Percentiles rank a stretch among this genome's conserved stretches.
These are phyloP conservation scores for Otolemur crassicaudatus DNA, from an alignment of 2,797 vertebrate genomes.

Conservation along the genomic window DNA sequence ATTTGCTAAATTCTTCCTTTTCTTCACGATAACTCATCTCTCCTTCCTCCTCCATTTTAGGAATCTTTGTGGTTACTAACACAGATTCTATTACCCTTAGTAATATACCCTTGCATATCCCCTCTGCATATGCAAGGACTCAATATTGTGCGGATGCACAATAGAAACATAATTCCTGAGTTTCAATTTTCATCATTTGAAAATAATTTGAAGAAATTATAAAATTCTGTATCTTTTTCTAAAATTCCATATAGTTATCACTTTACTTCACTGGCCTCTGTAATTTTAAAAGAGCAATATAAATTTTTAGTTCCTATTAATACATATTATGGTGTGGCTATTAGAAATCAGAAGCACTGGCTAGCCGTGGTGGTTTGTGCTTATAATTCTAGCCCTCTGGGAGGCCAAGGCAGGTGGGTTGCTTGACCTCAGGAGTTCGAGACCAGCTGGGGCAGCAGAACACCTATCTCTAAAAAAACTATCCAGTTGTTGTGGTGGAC, in stretches of 20 bases:
- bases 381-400: too few relatives aligned
- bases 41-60: not conserved
- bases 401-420: too few relatives aligned
- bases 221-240: not conserved
- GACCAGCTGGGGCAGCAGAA: too few relatives aligned
- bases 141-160: not conserved
- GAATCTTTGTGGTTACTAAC: not conserved
- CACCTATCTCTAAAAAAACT: too few relatives aligned
- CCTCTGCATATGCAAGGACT: not conserved
- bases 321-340: not conserved
- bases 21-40: not conserved
- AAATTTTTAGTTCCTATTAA: not conserved
- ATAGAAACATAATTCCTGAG: not conserved
- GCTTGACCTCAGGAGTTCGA: too few relatives aligned
- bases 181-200: constrained; percentile 37
- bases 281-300: not conserved
- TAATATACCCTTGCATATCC: not conserved
- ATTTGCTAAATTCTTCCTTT: not conserved
- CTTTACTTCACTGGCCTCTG: not conserved
- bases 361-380: too few relatives aligned
- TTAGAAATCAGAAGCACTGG: constrained; percentile 39
- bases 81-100: not conserved
- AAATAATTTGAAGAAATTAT: constrained; percentile 23
- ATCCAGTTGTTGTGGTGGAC: too few relatives aligned
- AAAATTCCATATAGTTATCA: not conserved